Percentiles rank a stretch among this genome's conserved stretches.
These are phyloP conservation scores for Physella acuta DNA, from an alignment of 1,140 invertebrate species.

Conservation along the genomic window DNA sequence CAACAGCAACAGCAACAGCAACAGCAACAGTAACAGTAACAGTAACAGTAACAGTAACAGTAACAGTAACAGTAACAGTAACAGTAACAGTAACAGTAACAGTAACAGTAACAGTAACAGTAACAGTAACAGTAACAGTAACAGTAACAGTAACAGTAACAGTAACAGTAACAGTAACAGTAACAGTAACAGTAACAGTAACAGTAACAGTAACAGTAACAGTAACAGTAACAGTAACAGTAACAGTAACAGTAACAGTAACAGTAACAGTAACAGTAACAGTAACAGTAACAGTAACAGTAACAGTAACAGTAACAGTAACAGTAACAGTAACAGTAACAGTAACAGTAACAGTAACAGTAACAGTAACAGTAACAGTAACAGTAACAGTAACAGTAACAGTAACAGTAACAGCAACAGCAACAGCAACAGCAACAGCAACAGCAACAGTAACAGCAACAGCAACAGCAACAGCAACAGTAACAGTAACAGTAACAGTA, in stretches of 20 bases:
- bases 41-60: conserved; percentile 12
- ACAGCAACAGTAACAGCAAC: conserved; percentile 11
- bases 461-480: conserved; percentile 13
- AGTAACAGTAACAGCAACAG: conserved; percentile 9
- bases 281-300: conserved; percentile 10
- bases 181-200: conserved; percentile 12
- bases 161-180: conserved; percentile 10
- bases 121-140: conserved; percentile 1
- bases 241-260: conserved; percentile 1
- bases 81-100: conserved; percentile 10
- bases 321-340: conserved; percentile 7
- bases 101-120: conserved; percentile 6
- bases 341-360: conserved; percentile 14
- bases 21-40: conserved; percentile 1
- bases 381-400: conserved; percentile 3
- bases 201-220: conserved; percentile 7
- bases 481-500: conserved; percentile 2
- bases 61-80: conserved; percentile 12
- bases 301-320: conserved; percentile 12
- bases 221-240: conserved; percentile 9
- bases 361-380: conserved; percentile 7
- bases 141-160: conserved; percentile 15
- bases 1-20: conserved; percentile 2
- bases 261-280: conserved; percentile 15
- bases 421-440: conserved; percentile 12